phyloP scores from a whole-genome alignment of 2,113 vertebrate genomes.

The Hepsetus odoe region DNA sequence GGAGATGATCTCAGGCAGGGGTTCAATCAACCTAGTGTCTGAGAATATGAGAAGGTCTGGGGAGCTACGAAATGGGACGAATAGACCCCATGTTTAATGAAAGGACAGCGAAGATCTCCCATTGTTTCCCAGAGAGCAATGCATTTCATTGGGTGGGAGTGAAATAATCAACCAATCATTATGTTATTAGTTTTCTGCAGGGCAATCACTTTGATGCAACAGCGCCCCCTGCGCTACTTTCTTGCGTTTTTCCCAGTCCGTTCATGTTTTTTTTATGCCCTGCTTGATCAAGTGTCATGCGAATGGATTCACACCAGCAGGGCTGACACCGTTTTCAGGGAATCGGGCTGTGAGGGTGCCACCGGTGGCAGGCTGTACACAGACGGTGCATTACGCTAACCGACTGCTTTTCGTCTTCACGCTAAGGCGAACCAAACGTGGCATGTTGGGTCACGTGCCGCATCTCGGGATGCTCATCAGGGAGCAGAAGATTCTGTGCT shows the following conservation, averaged over 20 bases:
- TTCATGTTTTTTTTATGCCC: not conserved
- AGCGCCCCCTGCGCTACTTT: not conserved
- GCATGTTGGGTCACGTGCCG: not conserved
- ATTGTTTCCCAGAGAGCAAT: no score
- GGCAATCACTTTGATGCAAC: not conserved
- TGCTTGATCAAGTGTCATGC: not conserved
- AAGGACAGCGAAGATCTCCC: no score
- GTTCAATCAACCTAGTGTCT: no score
- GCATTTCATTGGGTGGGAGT: no score
- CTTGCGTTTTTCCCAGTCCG: not conserved
- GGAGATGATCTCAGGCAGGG: no score
- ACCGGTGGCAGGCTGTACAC: not conserved
- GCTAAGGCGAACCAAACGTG: not conserved
- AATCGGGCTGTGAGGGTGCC: slow-evolving; percentile 12
- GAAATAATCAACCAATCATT: no score
- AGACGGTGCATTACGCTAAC: slow-evolving; percentile 25
- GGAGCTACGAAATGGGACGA: no score
- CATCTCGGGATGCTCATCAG: not conserved
- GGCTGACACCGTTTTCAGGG: slow-evolving; percentile 28
- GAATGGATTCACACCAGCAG: slow-evolving; percentile 3
- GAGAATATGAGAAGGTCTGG: no score
- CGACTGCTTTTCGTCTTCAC: slow-evolving; percentile 4
- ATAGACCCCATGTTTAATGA: no score
- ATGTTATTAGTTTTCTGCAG: no score
- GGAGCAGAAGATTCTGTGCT: not conserved